Conservation (phyloP, 2,888 invertebrate species). For the Uloborus plumipes region DNA sequence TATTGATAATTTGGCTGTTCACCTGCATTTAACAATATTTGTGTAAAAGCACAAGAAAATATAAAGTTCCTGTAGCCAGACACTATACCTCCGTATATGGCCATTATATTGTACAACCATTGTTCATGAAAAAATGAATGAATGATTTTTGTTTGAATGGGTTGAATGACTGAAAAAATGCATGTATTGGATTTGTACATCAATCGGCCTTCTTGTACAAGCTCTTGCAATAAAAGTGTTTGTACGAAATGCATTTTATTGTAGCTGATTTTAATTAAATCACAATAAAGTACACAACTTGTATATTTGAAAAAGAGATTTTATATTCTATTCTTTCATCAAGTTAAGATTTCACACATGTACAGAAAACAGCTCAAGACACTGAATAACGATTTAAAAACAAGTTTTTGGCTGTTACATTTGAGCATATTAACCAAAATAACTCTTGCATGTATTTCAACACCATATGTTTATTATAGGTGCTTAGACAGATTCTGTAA, state of each 20-base stretch:
- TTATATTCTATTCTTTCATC: too few relatives aligned
- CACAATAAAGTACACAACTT: too few relatives aligned
- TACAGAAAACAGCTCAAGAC: too few relatives aligned
- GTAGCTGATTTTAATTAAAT: too few relatives aligned
- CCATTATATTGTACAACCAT: slow-evolving; percentile 63
- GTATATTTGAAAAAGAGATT: too few relatives aligned
- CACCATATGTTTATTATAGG: too few relatives aligned
- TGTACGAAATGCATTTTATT: slow-evolving; percentile 36
- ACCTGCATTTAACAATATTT: slow-evolving; percentile 13
- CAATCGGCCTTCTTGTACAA: slow-evolving; percentile 65
- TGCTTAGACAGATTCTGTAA: too few relatives aligned
- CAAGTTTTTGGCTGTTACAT: too few relatives aligned
- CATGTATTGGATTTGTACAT: slow-evolving; percentile 63
- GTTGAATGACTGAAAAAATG: slow-evolving; percentile 51
- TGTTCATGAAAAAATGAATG: slow-evolving; percentile 41
- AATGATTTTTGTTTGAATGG: slow-evolving; percentile 31
- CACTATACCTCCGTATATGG: slow-evolving; percentile 65
- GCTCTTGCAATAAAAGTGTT: slow-evolving; percentile 65
- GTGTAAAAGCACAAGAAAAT: slow-evolving; percentile 45
- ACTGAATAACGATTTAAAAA: too few relatives aligned
- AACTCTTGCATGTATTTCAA: too few relatives aligned
- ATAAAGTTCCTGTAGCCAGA: slow-evolving; percentile 63
- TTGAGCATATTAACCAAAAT: too few relatives aligned
- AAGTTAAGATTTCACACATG: too few relatives aligned
- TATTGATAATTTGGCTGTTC: slow-evolving; percentile 2